These are phyloP conservation scores for Meloidogyne exigua DNA, from an alignment of 1,140 invertebrate genomes.

Conservation along the genomic window DNA sequence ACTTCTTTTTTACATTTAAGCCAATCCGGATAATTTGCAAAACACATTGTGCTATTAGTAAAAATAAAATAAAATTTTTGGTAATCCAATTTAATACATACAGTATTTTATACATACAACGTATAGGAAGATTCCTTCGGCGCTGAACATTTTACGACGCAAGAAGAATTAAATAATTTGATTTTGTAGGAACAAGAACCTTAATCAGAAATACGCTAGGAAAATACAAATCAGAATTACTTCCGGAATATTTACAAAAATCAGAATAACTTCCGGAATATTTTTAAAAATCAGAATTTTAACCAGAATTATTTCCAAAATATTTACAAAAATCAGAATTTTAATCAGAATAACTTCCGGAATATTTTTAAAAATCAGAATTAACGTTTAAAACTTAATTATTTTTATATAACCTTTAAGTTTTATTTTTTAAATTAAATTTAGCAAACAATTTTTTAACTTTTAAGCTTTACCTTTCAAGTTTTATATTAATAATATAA, in stretches of 20 bases:
- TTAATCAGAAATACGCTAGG: too few relatives aligned
- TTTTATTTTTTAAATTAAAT: background rate
- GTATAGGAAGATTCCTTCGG: background rate
- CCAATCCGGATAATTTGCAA: conserved; percentile 31
- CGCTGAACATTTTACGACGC: background rate
- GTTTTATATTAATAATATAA: too few relatives aligned
- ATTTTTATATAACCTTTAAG: background rate
- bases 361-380: too few relatives aligned
- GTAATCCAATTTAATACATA: conserved; percentile 2
- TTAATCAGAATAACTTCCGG: background rate
- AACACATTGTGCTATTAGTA: conserved; percentile 2
- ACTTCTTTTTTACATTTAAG: conserved; percentile 13
- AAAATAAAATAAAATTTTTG: background rate
- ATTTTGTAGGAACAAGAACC: too few relatives aligned
- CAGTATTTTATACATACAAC: background rate
- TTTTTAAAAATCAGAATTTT: background rate
- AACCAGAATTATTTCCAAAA: too few relatives aligned
- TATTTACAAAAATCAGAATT: too few relatives aligned
- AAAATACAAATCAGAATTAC: background rate
- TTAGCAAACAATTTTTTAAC: too few relatives aligned
- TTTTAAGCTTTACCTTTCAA: background rate
- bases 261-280: background rate
- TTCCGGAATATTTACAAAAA: background rate
- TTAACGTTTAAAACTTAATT: too few relatives aligned
- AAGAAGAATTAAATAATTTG: too few relatives aligned